Percentiles rank a stretch among this genome's conserved stretches.
Conservation (phyloP, 2,797 vertebrate species). For the Eremophila alpestris region DNA sequence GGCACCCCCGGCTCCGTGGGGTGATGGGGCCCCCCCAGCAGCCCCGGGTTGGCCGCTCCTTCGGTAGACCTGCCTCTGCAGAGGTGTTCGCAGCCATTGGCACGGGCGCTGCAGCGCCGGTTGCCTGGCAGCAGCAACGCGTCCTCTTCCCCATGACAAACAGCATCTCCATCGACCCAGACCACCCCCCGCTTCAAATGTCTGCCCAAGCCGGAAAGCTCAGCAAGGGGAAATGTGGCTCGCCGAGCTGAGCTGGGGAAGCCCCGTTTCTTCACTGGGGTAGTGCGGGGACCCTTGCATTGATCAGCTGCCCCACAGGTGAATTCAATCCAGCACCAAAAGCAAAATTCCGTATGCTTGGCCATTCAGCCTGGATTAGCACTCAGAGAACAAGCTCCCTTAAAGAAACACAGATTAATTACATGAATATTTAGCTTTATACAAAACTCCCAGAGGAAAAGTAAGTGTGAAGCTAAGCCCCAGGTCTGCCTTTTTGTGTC, state of each 20-base stretch:
- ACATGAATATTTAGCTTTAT: background rate
- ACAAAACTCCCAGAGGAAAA: background rate
- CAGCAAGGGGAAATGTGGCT: fast-evolving
- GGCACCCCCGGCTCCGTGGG: background rate
- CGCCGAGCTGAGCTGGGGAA: background rate
- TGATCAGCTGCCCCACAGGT: background rate
- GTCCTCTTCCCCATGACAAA: conserved; percentile 33
- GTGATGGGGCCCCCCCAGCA: background rate
- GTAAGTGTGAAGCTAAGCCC: background rate
- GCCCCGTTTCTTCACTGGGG: fast-evolving
- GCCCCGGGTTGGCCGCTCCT: background rate
- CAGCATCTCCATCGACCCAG: background rate
- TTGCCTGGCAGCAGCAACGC: conserved; percentile 60
- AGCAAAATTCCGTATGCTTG: background rate
- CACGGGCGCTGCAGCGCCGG: conserved; percentile 42
- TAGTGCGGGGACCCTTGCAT: background rate
- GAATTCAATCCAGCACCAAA: background rate
- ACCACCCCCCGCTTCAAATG: background rate
- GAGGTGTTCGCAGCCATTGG: conserved; percentile 55
- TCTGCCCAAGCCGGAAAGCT: background rate
- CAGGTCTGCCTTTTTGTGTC: background rate
- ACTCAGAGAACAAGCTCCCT: background rate
- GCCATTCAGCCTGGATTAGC: background rate
- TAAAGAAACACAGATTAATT: conserved; percentile 1
- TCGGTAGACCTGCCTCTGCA: conserved; percentile 55